Evolutionary conservation across 2,113 vertebrate species (phyloP), one percentile per base, ranked within the genome.

Genomic region (Ursus arctos): DNA sequence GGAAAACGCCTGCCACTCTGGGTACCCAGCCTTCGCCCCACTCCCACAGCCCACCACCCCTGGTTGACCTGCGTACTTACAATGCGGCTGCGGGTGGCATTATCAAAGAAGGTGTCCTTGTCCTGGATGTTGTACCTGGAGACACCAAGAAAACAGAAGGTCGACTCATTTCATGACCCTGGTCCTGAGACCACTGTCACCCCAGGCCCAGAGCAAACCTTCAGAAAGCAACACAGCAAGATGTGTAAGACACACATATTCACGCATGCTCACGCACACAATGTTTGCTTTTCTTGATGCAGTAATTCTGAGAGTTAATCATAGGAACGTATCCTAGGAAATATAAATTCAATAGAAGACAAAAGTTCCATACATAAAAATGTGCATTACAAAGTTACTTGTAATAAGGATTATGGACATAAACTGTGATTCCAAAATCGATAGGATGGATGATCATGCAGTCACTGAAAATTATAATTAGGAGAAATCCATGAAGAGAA

Each of bases 21-120:
- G 8, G 40, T 7, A 2, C 43, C n/a, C 59, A 33, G 69, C 47
- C 40, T 80, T 76, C 22, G 49, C n/a, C 36, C 6, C 55, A 15
- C 10, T 4, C 65, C 26, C 31, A n/a, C 0, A 81, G 10, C 16
- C 63, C 1, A 2, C 53, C 26, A 77, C 18, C 28, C 47, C 18
- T 19, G 24, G 13, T 59, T 18, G 65, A 12, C 67, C 9, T 26
- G 18, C 40, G 88, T 97, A 99, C 99, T 99, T 98, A 99, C 99
- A 98, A 99, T 99, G 98, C 99, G 99, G 98, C 99, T 99, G 80
- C 99, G 99, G 5, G 99, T 99, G 47, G 99, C 99, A 14, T 99
- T 99, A 97, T 99, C 99, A 98, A 99, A 99, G 98, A 99, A 99
- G 0, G 99, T 99, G 51, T 99, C 99, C 98, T 99, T 99, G 59